phyloP scores from a whole-genome alignment of 2,113 vertebrate genomes.

The Sigmodon hispidus region DNA sequence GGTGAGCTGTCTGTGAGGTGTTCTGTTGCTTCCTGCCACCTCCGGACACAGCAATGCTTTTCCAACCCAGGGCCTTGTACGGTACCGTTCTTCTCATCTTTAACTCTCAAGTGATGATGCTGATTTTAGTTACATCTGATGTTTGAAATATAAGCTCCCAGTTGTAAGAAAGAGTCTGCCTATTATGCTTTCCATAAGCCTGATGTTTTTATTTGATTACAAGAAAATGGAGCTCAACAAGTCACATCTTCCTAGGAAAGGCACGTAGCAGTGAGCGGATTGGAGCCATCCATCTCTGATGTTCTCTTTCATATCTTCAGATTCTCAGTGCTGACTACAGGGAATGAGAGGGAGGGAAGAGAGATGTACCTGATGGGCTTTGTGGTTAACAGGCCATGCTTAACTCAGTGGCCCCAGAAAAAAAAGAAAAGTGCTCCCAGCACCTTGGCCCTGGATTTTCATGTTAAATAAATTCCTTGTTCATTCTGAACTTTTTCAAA shows the following conservation, averaged over 20 bases:
- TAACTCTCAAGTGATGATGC: background rate
- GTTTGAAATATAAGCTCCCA: background rate
- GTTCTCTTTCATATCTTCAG: background rate
- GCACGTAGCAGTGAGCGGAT: background rate
- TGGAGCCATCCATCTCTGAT: background rate
- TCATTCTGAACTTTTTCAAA: conserved; percentile 28
- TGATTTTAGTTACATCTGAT: background rate
- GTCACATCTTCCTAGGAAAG: background rate
- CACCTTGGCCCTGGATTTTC: background rate
- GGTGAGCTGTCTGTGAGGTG: fast-evolving
- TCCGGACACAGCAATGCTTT: background rate
- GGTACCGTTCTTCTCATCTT: fast-evolving
- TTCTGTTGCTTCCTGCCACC: background rate
- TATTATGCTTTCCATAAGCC: background rate
- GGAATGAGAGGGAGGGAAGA: background rate
- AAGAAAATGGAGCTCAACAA: background rate
- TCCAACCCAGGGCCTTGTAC: background rate
- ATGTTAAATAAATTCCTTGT: conserved; percentile 44
- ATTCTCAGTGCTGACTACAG: background rate
- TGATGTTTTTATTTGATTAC: background rate
- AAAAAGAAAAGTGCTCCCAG: background rate
- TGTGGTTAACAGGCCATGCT: background rate
- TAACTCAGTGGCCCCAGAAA: background rate
- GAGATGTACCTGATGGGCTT: background rate
- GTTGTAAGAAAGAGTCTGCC: background rate